phyloP scores from a whole-genome alignment of 2,113 vertebrate genomes.

The Myrmophylax atrothorax region DNA sequence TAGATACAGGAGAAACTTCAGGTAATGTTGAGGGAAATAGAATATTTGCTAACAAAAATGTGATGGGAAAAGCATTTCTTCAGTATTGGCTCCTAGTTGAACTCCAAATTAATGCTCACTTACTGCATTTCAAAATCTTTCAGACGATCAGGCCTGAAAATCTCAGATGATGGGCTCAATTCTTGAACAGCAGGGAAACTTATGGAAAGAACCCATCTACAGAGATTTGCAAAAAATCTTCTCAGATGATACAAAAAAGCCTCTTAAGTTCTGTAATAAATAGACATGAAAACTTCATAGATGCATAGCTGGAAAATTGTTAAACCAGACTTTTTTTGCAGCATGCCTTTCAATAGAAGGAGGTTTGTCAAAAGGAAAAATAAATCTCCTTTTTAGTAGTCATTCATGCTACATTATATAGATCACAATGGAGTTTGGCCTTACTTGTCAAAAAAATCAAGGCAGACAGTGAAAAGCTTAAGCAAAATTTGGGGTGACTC shows the following conservation, averaged over 20 bases:
- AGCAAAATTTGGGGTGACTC: not conserved
- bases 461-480: not conserved
- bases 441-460: conserved; percentile 1
- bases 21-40: not conserved
- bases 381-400: not conserved
- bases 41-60: not conserved
- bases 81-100: not conserved
- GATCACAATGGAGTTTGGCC: not conserved
- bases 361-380: not conserved
- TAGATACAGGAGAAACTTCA: not conserved
- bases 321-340: not conserved
- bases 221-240: not conserved
- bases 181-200: not conserved
- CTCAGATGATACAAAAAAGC: not conserved
- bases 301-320: not conserved
- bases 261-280: not conserved
- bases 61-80: not conserved
- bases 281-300: not conserved
- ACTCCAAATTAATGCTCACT: not conserved
- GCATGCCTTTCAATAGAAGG: not conserved
- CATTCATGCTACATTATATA: not conserved
- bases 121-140: not conserved
- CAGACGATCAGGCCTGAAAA: not conserved
- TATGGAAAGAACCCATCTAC: not conserved
- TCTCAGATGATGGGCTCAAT: not conserved